Percentiles rank a stretch among this genome's conserved stretches.
phyloP scores from a whole-genome alignment of 2,888 invertebrate genomes.

The Cantharis rufa region DNA sequence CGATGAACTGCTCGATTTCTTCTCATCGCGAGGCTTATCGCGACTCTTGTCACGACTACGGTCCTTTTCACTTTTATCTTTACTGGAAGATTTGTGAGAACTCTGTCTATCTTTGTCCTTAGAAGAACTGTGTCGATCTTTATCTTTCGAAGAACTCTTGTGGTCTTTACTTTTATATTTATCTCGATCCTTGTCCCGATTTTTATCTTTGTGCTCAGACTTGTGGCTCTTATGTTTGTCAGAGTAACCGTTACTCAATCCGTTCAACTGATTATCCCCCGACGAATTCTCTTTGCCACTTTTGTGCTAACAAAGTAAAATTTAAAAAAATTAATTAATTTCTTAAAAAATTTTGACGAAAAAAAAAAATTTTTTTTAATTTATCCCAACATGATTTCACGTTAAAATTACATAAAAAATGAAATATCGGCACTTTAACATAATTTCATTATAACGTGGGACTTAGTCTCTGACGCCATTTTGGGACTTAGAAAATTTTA shows the following conservation, averaged over 20 bases:
- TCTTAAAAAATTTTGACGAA: background rate
- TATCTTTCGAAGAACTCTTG: constrained; percentile 63
- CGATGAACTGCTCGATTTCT: constrained; percentile 38
- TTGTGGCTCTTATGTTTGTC: constrained; percentile 62
- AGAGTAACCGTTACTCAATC: constrained; percentile 77
- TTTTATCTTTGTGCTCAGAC: constrained; percentile 68
- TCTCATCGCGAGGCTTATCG: constrained; percentile 47
- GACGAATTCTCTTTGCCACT: constrained; percentile 49
- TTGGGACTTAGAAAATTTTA: constrained; percentile 80
- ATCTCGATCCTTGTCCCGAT: constrained; percentile 65
- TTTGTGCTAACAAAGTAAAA: constrained; percentile 6
- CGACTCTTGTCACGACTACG: constrained; percentile 33
- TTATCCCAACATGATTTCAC: background rate
- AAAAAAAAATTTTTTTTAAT: constrained; percentile 4
- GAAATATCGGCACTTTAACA: background rate
- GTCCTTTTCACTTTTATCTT: constrained; percentile 54
- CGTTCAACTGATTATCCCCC: constrained; percentile 67
- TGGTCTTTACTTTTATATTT: constrained; percentile 65
- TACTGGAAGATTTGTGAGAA: constrained; percentile 57
- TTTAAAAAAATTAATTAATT: background rate
- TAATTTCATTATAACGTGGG: constrained; percentile 54
- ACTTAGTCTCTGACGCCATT: constrained; percentile 83
- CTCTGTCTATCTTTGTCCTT: constrained; percentile 49
- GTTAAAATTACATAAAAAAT: background rate
- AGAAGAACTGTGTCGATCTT: constrained; percentile 47